Evolutionary conservation across 92 coral and sea anemone species (phyloP).

Genomic region (Virgularia gustaviana): DNA sequence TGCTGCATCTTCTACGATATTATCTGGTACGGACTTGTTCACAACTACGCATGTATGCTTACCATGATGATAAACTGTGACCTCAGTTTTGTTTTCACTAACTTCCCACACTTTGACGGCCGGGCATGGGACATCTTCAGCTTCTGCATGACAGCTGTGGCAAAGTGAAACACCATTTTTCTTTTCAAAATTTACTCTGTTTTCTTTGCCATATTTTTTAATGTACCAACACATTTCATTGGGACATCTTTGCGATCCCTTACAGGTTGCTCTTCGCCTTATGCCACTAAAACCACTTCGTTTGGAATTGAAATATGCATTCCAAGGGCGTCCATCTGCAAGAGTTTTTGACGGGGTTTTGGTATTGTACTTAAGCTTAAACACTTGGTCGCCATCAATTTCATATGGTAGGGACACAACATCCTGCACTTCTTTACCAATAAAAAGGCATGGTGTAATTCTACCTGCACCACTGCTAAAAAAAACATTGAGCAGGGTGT

Average conservation of each 20-base stretch:
- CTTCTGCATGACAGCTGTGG: slow-evolving; percentile 45
- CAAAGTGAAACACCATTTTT: slow-evolving; percentile 33
- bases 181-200: slow-evolving; percentile 43
- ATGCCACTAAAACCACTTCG: slow-evolving; percentile 50
- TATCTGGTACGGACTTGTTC: slow-evolving; percentile 21
- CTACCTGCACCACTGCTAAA: slow-evolving; percentile 10
- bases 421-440: slow-evolving; percentile 24
- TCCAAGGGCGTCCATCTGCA: slow-evolving; percentile 50
- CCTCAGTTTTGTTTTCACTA: slow-evolving; percentile 30
- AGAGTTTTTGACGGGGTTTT: slow-evolving; percentile 30
- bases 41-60: slow-evolving; percentile 43
- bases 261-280: slow-evolving; percentile 40
- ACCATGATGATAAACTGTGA: slow-evolving; percentile 47
- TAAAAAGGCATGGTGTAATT: slow-evolving; percentile 31
- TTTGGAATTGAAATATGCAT: slow-evolving; percentile 41
- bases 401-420: slow-evolving; percentile 26
- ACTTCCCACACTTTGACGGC: slow-evolving; percentile 53
- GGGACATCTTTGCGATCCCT: slow-evolving; percentile 51
- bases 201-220: slow-evolving; percentile 31
- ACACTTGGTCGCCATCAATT: slow-evolving; percentile 50
- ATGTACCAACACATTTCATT: slow-evolving; percentile 38
- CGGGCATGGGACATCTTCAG: slow-evolving; percentile 34
- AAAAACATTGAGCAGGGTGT: no score
- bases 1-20: slow-evolving; percentile 35
- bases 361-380: slow-evolving; percentile 28